These are phyloP conservation scores for Drosophila peninsularis DNA, from an alignment of 2,888 invertebrate species.

Conservation along the genomic window DNA sequence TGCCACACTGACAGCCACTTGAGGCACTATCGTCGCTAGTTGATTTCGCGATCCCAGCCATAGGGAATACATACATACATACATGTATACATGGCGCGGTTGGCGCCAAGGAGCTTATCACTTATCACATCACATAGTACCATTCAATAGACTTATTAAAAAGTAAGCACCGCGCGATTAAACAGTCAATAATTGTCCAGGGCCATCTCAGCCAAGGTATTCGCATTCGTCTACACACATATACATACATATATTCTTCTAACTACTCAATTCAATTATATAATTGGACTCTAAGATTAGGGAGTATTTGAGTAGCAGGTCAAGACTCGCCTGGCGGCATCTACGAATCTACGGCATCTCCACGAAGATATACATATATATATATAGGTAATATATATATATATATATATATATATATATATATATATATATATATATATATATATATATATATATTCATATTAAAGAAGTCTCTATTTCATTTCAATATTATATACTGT, in stretches of 20 bases:
- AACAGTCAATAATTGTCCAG: constrained; percentile 6
- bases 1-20: background rate
- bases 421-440: too few species aligned
- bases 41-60: background rate
- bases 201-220: background rate
- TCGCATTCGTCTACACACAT: background rate
- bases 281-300: background rate
- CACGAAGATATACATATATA: background rate
- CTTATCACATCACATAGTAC: constrained; percentile 46
- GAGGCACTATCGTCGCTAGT: constrained; percentile 13
- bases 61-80: background rate
- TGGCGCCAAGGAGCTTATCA: constrained; percentile 65
- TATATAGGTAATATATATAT: background rate
- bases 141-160: constrained; percentile 37
- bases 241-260: background rate
- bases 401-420: background rate
- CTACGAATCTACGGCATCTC: too few species aligned
- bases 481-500: background rate
- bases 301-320: background rate
- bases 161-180: constrained; percentile 32
- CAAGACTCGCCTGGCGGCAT: background rate
- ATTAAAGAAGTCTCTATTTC: background rate
- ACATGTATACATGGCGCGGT: background rate
- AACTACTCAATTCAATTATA: background rate
- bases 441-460: background rate